A percentile compares a stretch with the other conserved stretches of the same genome.
Evolutionary conservation across 2,797 vertebrate species (phyloP).

Genomic region (Sarcoramphus papa): DNA sequence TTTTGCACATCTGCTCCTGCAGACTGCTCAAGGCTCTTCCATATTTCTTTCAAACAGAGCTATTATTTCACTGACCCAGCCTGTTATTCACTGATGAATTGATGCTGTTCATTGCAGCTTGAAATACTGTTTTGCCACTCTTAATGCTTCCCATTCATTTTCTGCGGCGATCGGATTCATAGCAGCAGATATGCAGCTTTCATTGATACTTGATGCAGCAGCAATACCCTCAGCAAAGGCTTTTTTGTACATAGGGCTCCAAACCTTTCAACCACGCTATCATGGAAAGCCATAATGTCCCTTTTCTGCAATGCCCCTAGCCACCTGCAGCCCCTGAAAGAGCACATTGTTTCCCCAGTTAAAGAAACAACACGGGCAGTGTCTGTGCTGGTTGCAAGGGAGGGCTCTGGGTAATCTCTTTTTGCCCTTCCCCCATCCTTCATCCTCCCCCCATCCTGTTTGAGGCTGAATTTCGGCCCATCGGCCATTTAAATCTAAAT

Average conservation of each 20-base stretch:
- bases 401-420: neutral
- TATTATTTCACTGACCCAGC: slow-evolving; percentile 13
- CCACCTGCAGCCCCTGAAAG: slow-evolving; percentile 76
- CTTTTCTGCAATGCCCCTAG: slow-evolving; percentile 37
- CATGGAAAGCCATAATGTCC: slow-evolving; percentile 46
- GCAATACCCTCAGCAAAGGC: slow-evolving; percentile 42
- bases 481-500: neutral
- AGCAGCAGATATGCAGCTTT: slow-evolving; percentile 45
- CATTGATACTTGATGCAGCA: slow-evolving; percentile 43
- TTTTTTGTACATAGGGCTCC: slow-evolving; percentile 46
- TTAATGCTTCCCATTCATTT: slow-evolving; percentile 56
- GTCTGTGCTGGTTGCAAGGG: neutral
- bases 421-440: neutral
- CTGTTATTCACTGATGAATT: slow-evolving; percentile 17
- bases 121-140: neutral
- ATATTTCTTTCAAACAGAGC: slow-evolving; percentile 12
- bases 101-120: slow-evolving; percentile 19
- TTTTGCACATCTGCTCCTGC: slow-evolving; percentile 12
- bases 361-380: slow-evolving; percentile 54
- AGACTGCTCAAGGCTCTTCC: neutral
- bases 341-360: slow-evolving; percentile 60
- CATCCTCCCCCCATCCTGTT: neutral
- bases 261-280: slow-evolving; percentile 33
- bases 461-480: neutral
- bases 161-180: neutral